Evolutionary conservation across 2,113 vertebrate species (phyloP).

Genomic region (Rhynchopsitta pachyrhyncha): DNA sequence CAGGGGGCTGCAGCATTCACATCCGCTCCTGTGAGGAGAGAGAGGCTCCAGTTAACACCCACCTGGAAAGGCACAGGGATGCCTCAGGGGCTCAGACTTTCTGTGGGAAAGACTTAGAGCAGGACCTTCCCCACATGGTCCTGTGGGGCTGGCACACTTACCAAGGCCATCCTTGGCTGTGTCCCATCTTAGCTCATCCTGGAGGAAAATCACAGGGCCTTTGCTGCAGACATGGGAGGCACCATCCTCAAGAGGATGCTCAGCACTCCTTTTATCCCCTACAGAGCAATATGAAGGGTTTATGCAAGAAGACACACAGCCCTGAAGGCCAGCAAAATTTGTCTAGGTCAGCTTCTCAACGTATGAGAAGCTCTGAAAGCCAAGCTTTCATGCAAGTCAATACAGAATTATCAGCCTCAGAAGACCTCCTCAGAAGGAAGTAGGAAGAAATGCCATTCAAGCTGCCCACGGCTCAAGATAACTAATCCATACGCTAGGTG

Average conservation of each 20-base stretch:
- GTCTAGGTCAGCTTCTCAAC: background rate
- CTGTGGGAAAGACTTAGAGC: background rate
- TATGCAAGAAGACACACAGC: background rate
- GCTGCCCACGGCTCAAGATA: background rate
- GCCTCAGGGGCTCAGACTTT: background rate
- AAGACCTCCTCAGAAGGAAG: background rate
- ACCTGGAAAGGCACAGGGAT: background rate
- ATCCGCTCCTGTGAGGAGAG: background rate
- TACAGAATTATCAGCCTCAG: background rate
- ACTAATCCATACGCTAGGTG: background rate
- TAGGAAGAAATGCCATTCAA: background rate
- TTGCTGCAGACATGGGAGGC: constrained; percentile 30
- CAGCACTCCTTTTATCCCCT: constrained; percentile 43
- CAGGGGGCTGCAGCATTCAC: background rate
- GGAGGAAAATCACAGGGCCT: constrained; percentile 65
- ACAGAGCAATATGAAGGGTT: background rate
- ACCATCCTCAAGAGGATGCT: background rate
- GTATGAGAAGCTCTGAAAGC: background rate
- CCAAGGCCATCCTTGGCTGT: background rate
- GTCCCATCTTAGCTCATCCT: background rate
- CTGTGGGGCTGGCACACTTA: background rate
- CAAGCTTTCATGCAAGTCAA: background rate
- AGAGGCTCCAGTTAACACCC: background rate
- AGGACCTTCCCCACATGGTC: background rate
- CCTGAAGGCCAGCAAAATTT: background rate